Percentiles rank a stretch among this genome's conserved stretches.
Conservation (phyloP, 2,888 invertebrate species). For the Mesochorus sp. region DNA sequence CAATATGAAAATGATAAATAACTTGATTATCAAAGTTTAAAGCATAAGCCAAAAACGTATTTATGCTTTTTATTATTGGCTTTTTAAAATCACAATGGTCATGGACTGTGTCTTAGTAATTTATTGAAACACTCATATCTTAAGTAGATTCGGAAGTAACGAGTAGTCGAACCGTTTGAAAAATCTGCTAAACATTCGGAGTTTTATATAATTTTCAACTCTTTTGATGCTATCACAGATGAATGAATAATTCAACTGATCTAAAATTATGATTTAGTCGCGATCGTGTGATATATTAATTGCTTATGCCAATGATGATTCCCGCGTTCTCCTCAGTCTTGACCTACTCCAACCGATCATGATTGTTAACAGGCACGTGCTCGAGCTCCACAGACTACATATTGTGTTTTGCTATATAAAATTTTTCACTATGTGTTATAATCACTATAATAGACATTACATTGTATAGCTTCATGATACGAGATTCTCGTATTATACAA, state of each 20-base stretch:
- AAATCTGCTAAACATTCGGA: not conserved
- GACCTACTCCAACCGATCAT: slow-evolving; percentile 38
- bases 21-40: no score
- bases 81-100: no score
- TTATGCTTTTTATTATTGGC: no score
- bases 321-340: slow-evolving; percentile 24
- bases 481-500: not conserved
- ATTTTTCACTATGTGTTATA: not conserved
- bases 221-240: slow-evolving; percentile 1
- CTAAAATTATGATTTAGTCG: not conserved
- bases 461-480: not conserved
- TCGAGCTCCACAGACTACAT: not conserved
- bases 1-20: no score
- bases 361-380: slow-evolving; percentile 16
- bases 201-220: not conserved
- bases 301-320: slow-evolving; percentile 9
- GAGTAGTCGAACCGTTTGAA: no score
- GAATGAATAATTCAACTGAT: slow-evolving; percentile 2
- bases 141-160: no score
- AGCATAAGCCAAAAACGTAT: no score
- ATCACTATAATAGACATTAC: not conserved
- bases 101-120: no score
- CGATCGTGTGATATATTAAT: slow-evolving; percentile 14
- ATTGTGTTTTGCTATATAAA: not conserved
- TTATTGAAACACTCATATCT: no score